phyloP scores from a whole-genome alignment of 2,888 invertebrate species.

The Spatulosminthurus flaviceps region DNA sequence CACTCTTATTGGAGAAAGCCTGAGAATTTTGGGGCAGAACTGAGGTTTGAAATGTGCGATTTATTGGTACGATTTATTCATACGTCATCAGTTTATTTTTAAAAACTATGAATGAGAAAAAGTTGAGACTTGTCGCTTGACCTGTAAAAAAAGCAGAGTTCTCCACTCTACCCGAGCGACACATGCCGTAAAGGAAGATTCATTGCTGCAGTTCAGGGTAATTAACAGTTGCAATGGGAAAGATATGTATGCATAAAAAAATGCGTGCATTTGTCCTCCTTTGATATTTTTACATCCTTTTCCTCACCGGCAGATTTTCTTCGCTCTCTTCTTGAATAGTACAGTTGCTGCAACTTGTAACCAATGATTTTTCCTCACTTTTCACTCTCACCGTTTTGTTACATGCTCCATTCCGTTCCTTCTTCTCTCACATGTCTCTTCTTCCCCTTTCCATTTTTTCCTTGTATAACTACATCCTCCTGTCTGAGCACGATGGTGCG shows the following conservation, averaged over 20 bases:
- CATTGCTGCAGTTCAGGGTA: neutral
- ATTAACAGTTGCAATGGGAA: neutral
- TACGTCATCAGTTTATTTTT: no score
- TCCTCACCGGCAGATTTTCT: neutral
- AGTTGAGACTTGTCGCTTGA: no score
- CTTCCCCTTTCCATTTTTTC: neutral
- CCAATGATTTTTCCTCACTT: neutral
- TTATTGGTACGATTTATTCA: no score
- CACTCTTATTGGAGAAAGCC: no score
- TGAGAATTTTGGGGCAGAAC: no score
- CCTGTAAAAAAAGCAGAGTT: no score
- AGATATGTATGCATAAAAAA: neutral
- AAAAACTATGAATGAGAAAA: no score
- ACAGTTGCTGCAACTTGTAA: neutral
- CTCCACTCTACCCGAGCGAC: no score
- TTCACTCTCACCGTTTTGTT: neutral
- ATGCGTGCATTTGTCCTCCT: slow-evolving; percentile 6
- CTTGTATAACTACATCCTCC: neutral
- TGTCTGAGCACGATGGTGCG: neutral
- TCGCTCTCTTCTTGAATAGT: no score
- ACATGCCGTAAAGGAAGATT: neutral
- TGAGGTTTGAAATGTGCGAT: no score
- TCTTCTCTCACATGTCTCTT: neutral
- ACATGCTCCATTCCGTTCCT: no score
- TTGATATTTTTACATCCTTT: neutral